Evolutionary conservation across 2,888 invertebrate genomes (phyloP).

Genomic region (Argyresthia albistria): DNA sequence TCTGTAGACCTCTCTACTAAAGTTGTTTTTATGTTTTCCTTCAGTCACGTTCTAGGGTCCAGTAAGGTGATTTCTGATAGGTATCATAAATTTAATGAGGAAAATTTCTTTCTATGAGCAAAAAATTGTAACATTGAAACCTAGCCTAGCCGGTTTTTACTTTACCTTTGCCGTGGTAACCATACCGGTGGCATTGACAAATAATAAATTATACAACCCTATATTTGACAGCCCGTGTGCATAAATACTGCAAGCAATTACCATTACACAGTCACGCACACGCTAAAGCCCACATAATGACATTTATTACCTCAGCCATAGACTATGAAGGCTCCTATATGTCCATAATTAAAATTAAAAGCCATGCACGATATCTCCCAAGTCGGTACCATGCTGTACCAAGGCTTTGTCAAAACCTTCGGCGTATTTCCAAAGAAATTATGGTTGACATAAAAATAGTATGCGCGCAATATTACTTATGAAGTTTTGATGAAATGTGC

Average conservation of each 20-base stretch:
- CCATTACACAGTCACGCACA: slow-evolving; percentile 2
- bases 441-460: slow-evolving; percentile 25
- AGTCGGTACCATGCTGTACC: slow-evolving; percentile 59
- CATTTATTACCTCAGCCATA: slow-evolving; percentile 66
- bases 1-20: neutral
- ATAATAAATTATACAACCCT: too few relatives aligned
- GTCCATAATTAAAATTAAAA: slow-evolving; percentile 72
- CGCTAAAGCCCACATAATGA: slow-evolving; percentile 22
- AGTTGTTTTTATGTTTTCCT: too few relatives aligned
- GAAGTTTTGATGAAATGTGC: slow-evolving; percentile 11
- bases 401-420: slow-evolving; percentile 45
- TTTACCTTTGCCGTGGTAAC: too few relatives aligned
- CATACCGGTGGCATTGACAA: too few relatives aligned
- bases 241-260: neutral
- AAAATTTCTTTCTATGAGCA: too few relatives aligned
- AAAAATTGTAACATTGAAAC: too few relatives aligned
- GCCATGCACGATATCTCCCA: slow-evolving; percentile 54
- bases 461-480: slow-evolving; percentile 3
- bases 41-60: too few relatives aligned
- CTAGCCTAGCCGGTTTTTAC: too few relatives aligned
- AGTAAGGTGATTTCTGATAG: too few relatives aligned
- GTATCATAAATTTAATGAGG: too few relatives aligned
- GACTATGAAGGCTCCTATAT: slow-evolving; percentile 25
- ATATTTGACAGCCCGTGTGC: neutral
- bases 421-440: slow-evolving; percentile 55